Base-by-base conservation (phyloP, 2,888 invertebrate species). In the Drosophila monieri region DNA sequence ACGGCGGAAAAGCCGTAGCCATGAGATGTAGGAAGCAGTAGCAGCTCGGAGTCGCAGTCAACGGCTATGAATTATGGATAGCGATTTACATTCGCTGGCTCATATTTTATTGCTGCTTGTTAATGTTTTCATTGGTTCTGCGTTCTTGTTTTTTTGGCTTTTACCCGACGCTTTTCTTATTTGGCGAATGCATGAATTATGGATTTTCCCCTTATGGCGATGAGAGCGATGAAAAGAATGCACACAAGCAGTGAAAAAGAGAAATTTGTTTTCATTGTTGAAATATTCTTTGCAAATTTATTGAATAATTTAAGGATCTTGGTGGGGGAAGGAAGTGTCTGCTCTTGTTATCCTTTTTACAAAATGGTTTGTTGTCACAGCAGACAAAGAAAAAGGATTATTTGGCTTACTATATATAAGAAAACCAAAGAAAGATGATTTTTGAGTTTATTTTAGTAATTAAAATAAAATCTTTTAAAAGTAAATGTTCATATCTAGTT, bases 161-260 rank as follows among this genome's bases (percentile, higher is more conserved):
- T 48, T 48, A 18, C 9, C 30, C 39, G 30, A 25, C 54, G 60
- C 60, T 68, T 60, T 54, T 71, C 75, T 80, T 80, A 86, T 87
- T 81, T 81, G 88, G 85, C 80, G 68, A 81, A 88, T 74, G 77
- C 83, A 81, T 81, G 86, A 81, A 81, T 81, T 87, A 81, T 81
- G 84, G 83, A 85, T 76, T 66, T 80, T 84, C 78, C 80, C 80
- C 84, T 83, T 73, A 84, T 84, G 47, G 59, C 35, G 32, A 39
- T 59, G 48, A 9, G 2, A 27, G 9, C 27, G 27, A 27, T 27
- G 62, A 57, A 68, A 62, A 39, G 61, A 60, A 52, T 47, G 52
- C 51, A 65, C 27, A 27, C 27, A 2, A 56, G 55, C 69, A 73
- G 68, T 55, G 52, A 54, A 66, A 18, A 52, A 6, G 32, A 39